Evolutionary conservation across 2,113 vertebrate species (phyloP).

Genomic region (Pipra filicauda): DNA sequence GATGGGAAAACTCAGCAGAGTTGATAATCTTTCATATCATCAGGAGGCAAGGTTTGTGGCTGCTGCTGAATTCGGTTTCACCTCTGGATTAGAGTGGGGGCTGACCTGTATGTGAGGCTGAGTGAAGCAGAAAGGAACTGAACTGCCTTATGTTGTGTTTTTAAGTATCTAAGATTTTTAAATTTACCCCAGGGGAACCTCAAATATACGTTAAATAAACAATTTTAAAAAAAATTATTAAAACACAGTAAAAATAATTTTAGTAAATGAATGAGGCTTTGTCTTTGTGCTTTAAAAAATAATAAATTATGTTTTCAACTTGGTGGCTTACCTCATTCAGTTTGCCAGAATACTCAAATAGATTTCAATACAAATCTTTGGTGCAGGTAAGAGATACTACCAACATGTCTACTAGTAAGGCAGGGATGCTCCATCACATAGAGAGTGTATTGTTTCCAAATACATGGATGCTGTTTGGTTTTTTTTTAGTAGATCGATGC

Average conservation of each 20-base stretch:
- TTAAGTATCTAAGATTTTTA: background rate
- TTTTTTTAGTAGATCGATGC: background rate
- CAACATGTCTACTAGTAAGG: background rate
- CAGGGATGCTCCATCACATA: background rate
- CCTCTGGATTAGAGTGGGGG: background rate
- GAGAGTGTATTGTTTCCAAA: background rate
- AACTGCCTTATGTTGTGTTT: background rate
- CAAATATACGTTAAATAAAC: background rate
- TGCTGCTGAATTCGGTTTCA: background rate
- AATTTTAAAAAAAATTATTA: background rate
- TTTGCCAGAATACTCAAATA: background rate
- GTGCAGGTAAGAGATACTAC: background rate
- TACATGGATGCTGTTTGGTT: background rate
- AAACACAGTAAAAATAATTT: background rate
- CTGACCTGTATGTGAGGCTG: background rate
- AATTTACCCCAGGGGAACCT: background rate
- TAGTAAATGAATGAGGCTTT: background rate
- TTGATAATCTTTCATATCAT: accelerated
- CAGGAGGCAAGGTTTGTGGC: background rate
- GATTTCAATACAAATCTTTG: background rate
- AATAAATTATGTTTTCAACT: background rate
- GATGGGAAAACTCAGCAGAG: background rate
- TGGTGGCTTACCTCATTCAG: background rate
- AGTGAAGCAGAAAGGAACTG: background rate
- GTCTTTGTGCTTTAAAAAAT: background rate